Evolutionary conservation across 1,140 invertebrate species (phyloP), one percentile per base, ranked within the genome.

Genomic region (Penaeus japonicus): DNA sequence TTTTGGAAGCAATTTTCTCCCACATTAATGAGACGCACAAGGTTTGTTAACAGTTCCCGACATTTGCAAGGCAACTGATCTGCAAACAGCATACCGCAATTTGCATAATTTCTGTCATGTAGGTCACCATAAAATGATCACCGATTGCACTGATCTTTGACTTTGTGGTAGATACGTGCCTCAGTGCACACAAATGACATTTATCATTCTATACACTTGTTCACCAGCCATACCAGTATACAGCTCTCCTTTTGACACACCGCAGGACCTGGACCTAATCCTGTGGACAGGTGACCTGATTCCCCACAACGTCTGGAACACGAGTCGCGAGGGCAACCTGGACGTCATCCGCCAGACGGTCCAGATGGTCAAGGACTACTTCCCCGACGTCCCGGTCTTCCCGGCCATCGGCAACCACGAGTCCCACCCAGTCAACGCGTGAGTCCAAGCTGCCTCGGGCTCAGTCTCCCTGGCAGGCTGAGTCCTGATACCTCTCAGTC

Each of bases 351-450:
- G 92, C 15, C 93, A 94, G 85, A 92, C 94, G n/a, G 94, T 94
- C 54, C 89, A 93, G 10, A 92, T 94, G 86, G 93, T 97, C 27
- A 93, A 94, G 20, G 91, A 94, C 55, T 93, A 93, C 59, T 96
- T 97, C 89, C 93, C 94, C 1, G 93, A 95, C 70, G 95, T 94
- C 32, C 93, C 94, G 0, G 93, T 98, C 3, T 95, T 95, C 92
- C 95, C 96, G 7, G 94, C 95, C 79, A 92, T 98, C 75, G 97
- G 97, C 73, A 98, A 98, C 92, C 97, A 98, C 91, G 97, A 98
- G 92, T 94, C 96, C 55, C 95, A 97, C 93, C 97, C 97, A 4
- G 93, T 96, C 4, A 97, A 98, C 93, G 94, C 95, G 96, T 97
- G 93, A 90, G 90, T 84, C 2, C 12, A 47, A 24, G 3, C 18